Evolutionary conservation across 2,888 invertebrate genomes (phyloP).

Genomic region (Cephonodes hylas): DNA sequence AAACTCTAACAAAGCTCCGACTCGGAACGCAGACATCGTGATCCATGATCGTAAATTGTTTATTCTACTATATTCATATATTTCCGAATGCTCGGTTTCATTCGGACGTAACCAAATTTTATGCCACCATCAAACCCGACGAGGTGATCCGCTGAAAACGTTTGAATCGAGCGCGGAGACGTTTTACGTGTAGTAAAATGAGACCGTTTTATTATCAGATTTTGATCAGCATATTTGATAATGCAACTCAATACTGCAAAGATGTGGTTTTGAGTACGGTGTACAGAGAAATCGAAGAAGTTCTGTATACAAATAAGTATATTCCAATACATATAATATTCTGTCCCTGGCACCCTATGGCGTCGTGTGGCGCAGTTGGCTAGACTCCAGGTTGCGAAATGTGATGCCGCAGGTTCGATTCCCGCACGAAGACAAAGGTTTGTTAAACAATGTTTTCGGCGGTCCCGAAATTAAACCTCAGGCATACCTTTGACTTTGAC

Average conservation of each 20-base stretch:
- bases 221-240: not conserved
- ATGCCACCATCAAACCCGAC: constrained; percentile 34
- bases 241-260: not conserved
- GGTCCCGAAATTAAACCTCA: too few species aligned
- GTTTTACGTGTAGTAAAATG: constrained; percentile 17
- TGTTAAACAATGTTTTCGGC: too few species aligned
- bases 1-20: not conserved
- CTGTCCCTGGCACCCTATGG: too few species aligned
- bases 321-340: too few species aligned
- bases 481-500: too few species aligned
- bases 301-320: too few species aligned
- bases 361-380: too few species aligned
- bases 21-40: not conserved
- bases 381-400: too few species aligned
- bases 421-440: too few species aligned
- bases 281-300: not conserved
- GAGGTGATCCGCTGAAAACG: constrained; percentile 22
- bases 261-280: not conserved
- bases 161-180: constrained; percentile 17
- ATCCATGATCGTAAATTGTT: constrained; percentile 23
- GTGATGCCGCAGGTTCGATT: too few species aligned
- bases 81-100: constrained; percentile 21
- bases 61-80: constrained; percentile 16
- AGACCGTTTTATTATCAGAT: constrained; percentile 18
- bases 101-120: constrained; percentile 43